A percentile compares a stretch with the other conserved stretches of the same genome.
Evolutionary conservation across 1,140 invertebrate species (phyloP).

Genomic region (Pseudomyrmex flavicornis): DNA sequence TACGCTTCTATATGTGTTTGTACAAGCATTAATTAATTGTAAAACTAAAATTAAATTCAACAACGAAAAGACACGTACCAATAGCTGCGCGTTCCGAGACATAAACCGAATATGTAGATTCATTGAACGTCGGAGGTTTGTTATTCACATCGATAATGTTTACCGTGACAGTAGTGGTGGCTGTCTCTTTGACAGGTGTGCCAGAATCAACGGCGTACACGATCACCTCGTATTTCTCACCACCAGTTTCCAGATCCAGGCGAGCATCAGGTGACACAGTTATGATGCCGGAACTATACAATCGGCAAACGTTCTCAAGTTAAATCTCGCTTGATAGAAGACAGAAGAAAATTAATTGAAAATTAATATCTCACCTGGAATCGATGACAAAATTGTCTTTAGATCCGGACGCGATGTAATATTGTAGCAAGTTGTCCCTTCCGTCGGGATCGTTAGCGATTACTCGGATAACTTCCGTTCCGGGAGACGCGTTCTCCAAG

Average conservation of each 20-base stretch:
- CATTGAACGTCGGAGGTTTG: slow-evolving; percentile 91
- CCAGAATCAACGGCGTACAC: slow-evolving; percentile 91
- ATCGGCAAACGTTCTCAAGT: neutral
- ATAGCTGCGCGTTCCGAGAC: slow-evolving; percentile 90
- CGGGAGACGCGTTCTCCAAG: slow-evolving; percentile 89
- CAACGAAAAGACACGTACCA: slow-evolving; percentile 77
- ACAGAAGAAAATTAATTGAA: slow-evolving; percentile 13
- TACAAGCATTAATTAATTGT: too few species aligned
- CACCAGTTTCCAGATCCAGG: slow-evolving; percentile 89
- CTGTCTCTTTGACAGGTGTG: slow-evolving; percentile 90
- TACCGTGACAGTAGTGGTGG: slow-evolving; percentile 90
- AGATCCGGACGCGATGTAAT: slow-evolving; percentile 90
- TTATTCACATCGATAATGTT: slow-evolving; percentile 93
- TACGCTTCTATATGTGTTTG: too few species aligned
- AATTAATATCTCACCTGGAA: slow-evolving; percentile 85
- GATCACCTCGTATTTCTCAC: slow-evolving; percentile 89
- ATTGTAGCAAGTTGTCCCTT: slow-evolving; percentile 89
- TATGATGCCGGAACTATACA: slow-evolving; percentile 88
- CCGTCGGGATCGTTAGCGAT: slow-evolving; percentile 92
- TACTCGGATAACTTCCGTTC: slow-evolving; percentile 90
- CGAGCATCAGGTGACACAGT: slow-evolving; percentile 90
- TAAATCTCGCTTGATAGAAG: neutral
- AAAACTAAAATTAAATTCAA: too few species aligned
- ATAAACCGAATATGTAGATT: slow-evolving; percentile 88
- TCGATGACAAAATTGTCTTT: slow-evolving; percentile 93